A percentile compares a stretch with the other conserved stretches of the same genome.
phyloP scores from a whole-genome alignment of 2,797 vertebrate genomes.

The Arvicola amphibius region DNA sequence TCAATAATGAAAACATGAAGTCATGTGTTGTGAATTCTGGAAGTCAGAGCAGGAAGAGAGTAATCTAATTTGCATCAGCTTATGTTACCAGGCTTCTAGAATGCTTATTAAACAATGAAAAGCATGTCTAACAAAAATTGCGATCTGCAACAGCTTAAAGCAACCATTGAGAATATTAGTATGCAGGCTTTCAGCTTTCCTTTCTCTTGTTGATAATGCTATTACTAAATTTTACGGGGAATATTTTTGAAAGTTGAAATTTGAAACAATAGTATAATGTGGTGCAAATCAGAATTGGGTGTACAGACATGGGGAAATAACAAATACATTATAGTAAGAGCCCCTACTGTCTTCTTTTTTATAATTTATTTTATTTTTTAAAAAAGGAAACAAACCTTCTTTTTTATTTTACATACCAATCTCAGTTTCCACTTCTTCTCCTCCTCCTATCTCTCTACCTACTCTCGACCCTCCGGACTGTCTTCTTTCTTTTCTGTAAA shows the following conservation, averaged over 20 bases:
- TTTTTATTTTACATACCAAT: too few relatives aligned
- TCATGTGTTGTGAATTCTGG: conserved; percentile 72
- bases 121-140: neutral
- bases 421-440: too few relatives aligned
- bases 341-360: neutral
- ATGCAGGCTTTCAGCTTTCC: conserved; percentile 31
- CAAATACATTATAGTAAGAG: neutral
- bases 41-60: conserved; percentile 59
- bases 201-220: conserved; percentile 19
- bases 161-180: conserved; percentile 25
- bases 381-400: too few relatives aligned
- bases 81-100: conserved; percentile 50
- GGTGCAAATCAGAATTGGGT: neutral
- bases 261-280: neutral
- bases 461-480: too few relatives aligned
- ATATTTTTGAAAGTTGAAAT: neutral
- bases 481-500: neutral
- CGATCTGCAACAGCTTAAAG: conserved; percentile 9
- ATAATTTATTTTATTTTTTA: too few relatives aligned
- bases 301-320: neutral
- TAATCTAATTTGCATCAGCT: conserved; percentile 74
- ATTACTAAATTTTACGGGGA: conserved; percentile 32
- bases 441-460: too few relatives aligned
- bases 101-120: conserved; percentile 22
- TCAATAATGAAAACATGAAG: conserved; percentile 62